phyloP scores from a whole-genome alignment of 2,113 vertebrate genomes.

The Calyptommatus sinebrachiatus region DNA sequence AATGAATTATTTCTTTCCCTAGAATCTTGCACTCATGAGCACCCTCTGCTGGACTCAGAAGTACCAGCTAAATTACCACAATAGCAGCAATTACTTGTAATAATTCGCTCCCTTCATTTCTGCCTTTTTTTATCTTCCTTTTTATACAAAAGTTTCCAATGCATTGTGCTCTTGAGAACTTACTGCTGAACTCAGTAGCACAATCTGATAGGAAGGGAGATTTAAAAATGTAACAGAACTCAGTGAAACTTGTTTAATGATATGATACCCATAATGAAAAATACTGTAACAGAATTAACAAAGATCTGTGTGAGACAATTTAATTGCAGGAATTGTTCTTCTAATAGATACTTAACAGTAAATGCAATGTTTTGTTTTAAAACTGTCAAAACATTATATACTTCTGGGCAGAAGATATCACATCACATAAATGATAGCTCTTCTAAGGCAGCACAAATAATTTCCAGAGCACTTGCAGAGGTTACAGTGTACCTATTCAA shows the following conservation, averaged over 20 bases:
- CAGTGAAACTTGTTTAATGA: constrained; percentile 9
- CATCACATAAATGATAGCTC: not conserved
- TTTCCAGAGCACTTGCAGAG: not conserved
- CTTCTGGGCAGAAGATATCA: not conserved
- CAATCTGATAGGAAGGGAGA: not conserved
- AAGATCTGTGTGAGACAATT: not conserved
- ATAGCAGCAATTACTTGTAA: not conserved
- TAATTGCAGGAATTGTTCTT: not conserved
- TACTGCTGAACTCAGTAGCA: constrained; percentile 51
- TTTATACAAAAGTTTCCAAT: not conserved
- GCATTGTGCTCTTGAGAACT: constrained; percentile 58
- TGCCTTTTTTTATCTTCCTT: constrained; percentile 21
- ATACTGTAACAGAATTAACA: not conserved
- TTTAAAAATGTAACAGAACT: not conserved
- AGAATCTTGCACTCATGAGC: no score
- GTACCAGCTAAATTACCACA: no score
- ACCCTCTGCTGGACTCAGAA: no score
- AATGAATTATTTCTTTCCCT: no score
- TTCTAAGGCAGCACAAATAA: not conserved
- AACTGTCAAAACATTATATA: constrained; percentile 38
- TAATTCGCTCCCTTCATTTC: not conserved
- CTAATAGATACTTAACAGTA: not conserved
- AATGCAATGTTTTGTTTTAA: constrained; percentile 7
- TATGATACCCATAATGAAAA: constrained; percentile 1
- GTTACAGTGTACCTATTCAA: not conserved